A percentile compares a stretch with the other conserved stretches of the same genome.
Conservation (phyloP, 1,140 invertebrate genomes). For the Orius laevigatus region DNA sequence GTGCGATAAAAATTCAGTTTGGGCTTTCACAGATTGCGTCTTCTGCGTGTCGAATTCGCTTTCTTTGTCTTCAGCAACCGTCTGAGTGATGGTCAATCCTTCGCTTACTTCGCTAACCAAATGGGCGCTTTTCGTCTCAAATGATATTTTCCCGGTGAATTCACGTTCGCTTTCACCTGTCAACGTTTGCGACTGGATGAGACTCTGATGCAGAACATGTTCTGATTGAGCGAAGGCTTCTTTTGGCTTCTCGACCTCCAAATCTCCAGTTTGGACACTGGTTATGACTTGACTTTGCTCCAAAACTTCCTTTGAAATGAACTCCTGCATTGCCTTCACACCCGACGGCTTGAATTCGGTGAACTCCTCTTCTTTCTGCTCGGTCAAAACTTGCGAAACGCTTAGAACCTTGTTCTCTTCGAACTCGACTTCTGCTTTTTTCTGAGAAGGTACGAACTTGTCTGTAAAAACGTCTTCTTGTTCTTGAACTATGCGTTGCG, state of each 20-base stretch:
- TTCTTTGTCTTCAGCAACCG: slow-evolving; percentile 27
- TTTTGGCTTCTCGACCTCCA: slow-evolving; percentile 21
- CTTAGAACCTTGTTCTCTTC: slow-evolving; percentile 27
- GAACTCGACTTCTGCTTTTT: slow-evolving; percentile 23
- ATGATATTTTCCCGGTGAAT: slow-evolving; percentile 14
- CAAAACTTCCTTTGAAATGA: slow-evolving; percentile 19
- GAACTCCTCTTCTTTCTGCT: slow-evolving; percentile 23
- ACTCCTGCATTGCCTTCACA: slow-evolving; percentile 16
- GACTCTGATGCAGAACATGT: slow-evolving; percentile 20
- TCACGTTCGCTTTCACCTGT: slow-evolving; percentile 18
- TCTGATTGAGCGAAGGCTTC: slow-evolving; percentile 21
- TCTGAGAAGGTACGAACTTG: slow-evolving; percentile 23
- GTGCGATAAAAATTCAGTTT: slow-evolving; percentile 18
- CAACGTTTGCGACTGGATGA: slow-evolving; percentile 16
- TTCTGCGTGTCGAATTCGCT: slow-evolving; percentile 16
- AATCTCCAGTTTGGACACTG: slow-evolving; percentile 15
- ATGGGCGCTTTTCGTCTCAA: slow-evolving; percentile 18
- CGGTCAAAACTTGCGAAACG: slow-evolving; percentile 21
- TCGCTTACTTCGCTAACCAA: slow-evolving; percentile 18
- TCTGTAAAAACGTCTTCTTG: slow-evolving; percentile 26
- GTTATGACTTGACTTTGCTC: slow-evolving; percentile 20
- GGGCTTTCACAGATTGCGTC: not conserved
- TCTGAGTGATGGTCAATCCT: slow-evolving; percentile 25
- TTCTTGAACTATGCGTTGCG: slow-evolving; percentile 28
- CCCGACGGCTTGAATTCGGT: slow-evolving; percentile 2